Percentiles rank a stretch among this genome's conserved stretches.
These are phyloP conservation scores for Synanceia verrucosa DNA, from an alignment of 2,797 vertebrate species.

Conservation along the genomic window DNA sequence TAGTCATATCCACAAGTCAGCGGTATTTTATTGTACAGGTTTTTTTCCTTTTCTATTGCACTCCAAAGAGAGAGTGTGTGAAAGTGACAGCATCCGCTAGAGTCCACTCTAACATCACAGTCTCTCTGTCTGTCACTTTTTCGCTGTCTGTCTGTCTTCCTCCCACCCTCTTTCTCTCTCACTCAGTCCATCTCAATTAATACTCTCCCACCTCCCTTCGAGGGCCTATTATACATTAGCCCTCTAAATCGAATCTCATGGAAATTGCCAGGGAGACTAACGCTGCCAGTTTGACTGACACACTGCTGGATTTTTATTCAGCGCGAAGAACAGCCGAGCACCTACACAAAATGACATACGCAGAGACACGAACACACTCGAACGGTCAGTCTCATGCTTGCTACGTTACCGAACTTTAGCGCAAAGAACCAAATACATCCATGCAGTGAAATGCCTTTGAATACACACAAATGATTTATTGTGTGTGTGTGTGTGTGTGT, in stretches of 20 bases:
- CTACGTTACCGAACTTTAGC: constrained; percentile 11
- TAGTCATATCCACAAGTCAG: not conserved
- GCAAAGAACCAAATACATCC: constrained; percentile 11
- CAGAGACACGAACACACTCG: not conserved
- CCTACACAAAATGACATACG: constrained; percentile 50
- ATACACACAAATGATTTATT: constrained; percentile 36
- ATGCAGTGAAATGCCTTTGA: constrained; percentile 9
- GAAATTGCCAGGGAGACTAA: constrained; percentile 75
- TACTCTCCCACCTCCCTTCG: constrained; percentile 71
- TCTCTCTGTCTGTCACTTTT: constrained; percentile 38
- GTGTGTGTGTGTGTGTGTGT: constrained; percentile 9
- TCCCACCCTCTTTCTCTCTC: constrained; percentile 28
- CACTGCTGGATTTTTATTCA: constrained; percentile 60
- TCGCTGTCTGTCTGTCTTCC: constrained; percentile 16
- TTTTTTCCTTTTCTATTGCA: not conserved
- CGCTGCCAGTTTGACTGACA: constrained; percentile 73
- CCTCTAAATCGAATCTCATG: constrained; percentile 76
- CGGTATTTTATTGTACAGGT: not conserved
- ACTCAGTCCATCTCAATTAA: constrained; percentile 80
- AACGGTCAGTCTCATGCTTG: constrained; percentile 29
- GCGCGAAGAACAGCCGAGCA: constrained; percentile 26
- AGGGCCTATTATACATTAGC: constrained; percentile 77
- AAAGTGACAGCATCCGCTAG: constrained; percentile 65
- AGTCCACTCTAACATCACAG: constrained; percentile 72
- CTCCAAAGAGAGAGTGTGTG: constrained; percentile 11